These are phyloP conservation scores for Porites australiensis DNA, from an alignment of 64 coral and sea anemone species.

Conservation along the genomic window DNA sequence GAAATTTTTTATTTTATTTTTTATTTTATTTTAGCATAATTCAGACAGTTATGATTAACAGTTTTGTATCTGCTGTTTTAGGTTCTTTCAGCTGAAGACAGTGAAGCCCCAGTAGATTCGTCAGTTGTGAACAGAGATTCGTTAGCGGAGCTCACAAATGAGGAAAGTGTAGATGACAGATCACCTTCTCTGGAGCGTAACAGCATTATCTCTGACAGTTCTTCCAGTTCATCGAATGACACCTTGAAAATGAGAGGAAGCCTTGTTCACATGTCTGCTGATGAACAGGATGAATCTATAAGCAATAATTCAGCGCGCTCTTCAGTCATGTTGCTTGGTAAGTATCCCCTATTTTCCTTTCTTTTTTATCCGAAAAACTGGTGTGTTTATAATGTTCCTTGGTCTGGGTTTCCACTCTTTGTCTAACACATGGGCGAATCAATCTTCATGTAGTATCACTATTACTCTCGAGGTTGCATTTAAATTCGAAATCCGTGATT, in stretches of 20 bases:
- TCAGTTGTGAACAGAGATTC: slow-evolving; percentile 42
- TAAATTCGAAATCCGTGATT: too few species aligned
- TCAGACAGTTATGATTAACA: too few species aligned
- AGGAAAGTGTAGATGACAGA: slow-evolving; percentile 75
- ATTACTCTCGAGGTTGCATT: too few species aligned
- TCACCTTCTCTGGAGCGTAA: slow-evolving; percentile 22
- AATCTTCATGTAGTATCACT: too few species aligned
- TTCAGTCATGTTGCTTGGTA: slow-evolving; percentile 58
- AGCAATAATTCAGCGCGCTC: slow-evolving; percentile 40
- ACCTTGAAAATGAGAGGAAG: slow-evolving; percentile 61
- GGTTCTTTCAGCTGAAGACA: slow-evolving; percentile 49
- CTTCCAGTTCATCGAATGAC: slow-evolving; percentile 64
- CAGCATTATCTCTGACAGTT: slow-evolving; percentile 57
- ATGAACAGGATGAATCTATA: slow-evolving; percentile 54
- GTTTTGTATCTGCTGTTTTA: neutral
- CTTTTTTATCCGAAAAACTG: too few species aligned
- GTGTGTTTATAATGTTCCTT: too few species aligned
- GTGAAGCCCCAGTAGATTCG: slow-evolving; percentile 12
- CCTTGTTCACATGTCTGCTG: slow-evolving; percentile 23
- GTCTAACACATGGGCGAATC: too few species aligned
- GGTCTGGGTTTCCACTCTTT: too few species aligned
- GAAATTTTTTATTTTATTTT: too few species aligned
- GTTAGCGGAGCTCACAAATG: slow-evolving; percentile 64
- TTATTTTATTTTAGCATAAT: too few species aligned
- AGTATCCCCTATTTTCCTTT: neutral